phyloP scores from a whole-genome alignment of 2,797 vertebrate species.

The Eleutherodactylus coqui region DNA sequence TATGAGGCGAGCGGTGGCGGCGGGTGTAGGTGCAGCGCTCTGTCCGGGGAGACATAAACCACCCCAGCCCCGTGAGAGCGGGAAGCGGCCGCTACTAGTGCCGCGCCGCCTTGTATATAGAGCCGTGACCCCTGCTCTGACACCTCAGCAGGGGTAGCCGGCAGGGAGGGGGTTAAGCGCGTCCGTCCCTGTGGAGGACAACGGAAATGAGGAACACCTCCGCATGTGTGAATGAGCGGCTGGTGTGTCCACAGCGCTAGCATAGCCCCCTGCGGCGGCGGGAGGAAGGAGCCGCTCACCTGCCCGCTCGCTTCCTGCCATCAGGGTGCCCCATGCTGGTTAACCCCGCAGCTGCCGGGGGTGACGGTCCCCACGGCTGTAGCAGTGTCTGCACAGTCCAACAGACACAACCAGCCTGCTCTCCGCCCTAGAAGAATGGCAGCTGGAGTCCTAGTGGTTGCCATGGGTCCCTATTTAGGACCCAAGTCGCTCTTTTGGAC shows the following conservation, averaged over 20 bases:
- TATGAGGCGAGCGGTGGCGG: neutral
- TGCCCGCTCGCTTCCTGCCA: slow-evolving; percentile 45
- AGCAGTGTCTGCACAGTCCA: no score
- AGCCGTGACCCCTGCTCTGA: slow-evolving; percentile 42
- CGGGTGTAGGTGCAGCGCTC: neutral
- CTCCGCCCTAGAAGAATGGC: neutral
- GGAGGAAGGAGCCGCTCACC: slow-evolving; percentile 10
- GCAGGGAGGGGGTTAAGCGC: slow-evolving; percentile 23
- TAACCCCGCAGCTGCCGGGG: slow-evolving; percentile 33
- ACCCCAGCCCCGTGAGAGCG: no score
- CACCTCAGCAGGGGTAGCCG: neutral
- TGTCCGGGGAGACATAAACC: no score
- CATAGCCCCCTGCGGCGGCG: slow-evolving; percentile 27
- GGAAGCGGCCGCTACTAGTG: no score
- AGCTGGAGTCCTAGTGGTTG: neutral
- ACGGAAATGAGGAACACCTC: neutral
- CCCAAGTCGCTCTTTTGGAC: no score
- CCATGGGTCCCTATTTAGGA: no score
- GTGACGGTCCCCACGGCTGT: no score
- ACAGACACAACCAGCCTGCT: no score
- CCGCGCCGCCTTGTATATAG: no score
- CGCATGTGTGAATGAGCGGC: slow-evolving; percentile 19
- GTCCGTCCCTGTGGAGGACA: slow-evolving; percentile 9
- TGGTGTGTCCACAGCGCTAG: slow-evolving; percentile 6
- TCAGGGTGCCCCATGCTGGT: slow-evolving; percentile 55